phyloP scores from a whole-genome alignment of 2,888 invertebrate species.

The Pristionchus maxplancki region DNA sequence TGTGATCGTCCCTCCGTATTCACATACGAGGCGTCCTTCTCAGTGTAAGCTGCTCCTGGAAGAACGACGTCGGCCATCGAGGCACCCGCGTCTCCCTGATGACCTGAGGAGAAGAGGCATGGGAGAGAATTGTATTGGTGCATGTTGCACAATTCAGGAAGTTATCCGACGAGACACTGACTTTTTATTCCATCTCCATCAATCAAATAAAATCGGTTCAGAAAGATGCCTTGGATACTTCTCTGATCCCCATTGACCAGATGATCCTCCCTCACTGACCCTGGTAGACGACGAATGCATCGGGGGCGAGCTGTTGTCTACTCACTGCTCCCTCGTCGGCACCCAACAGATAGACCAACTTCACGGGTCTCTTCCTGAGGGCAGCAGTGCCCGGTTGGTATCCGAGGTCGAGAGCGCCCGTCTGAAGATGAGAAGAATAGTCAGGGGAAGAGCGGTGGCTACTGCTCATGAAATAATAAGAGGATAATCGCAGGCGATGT shows the following conservation, averaged over 20 bases:
- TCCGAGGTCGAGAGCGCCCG: slow-evolving; percentile 94
- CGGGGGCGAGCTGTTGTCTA: slow-evolving; percentile 87
- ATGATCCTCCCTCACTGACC: slow-evolving; percentile 73
- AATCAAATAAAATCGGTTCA: too few relatives aligned
- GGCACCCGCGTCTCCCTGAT: slow-evolving; percentile 96
- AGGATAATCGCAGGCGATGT: too few relatives aligned
- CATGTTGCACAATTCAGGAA: too few relatives aligned
- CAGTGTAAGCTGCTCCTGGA: slow-evolving; percentile 96
- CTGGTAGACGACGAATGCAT: slow-evolving; percentile 89
- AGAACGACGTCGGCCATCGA: slow-evolving; percentile 92
- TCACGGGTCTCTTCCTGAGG: slow-evolving; percentile 76
- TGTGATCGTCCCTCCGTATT: slow-evolving; percentile 95
- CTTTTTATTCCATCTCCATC: too few relatives aligned
- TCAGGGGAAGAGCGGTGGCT: too few relatives aligned
- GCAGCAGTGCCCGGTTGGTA: slow-evolving; percentile 80
- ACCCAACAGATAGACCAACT: slow-evolving; percentile 91
- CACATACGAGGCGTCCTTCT: slow-evolving; percentile 96
- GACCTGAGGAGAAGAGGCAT: slow-evolving; percentile 85
- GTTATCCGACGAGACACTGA: too few relatives aligned
- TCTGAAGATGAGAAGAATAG: background rate
- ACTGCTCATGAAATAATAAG: too few relatives aligned
- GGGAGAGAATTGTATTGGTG: background rate
- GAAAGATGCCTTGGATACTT: too few relatives aligned
- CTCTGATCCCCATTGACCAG: background rate
- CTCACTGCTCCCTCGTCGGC: slow-evolving; percentile 91